Conservation (phyloP, 1,140 invertebrate genomes). For the Drosophila arizonae region DNA sequence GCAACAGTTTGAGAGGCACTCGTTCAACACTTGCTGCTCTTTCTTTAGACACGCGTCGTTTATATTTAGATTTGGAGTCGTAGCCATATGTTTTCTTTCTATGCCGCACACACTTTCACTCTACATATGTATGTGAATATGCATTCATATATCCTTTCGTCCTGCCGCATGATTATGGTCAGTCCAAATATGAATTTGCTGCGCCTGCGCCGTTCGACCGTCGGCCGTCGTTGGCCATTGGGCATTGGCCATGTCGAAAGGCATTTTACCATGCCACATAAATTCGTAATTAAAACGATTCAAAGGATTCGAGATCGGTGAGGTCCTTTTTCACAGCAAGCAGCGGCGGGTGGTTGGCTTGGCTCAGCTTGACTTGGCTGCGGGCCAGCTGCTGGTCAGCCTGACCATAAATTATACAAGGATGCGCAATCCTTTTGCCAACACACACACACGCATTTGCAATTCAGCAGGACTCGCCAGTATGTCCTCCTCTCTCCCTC, state of each 20-base stretch:
- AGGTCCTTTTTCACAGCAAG: too few relatives aligned
- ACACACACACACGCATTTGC: conserved; percentile 24
- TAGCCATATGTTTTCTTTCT: conserved; percentile 32
- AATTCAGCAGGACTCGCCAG: conserved; percentile 28
- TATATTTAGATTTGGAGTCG: conserved; percentile 6
- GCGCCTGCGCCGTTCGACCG: conserved; percentile 16
- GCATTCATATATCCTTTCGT: conserved; percentile 36
- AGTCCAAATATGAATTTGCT: conserved; percentile 43
- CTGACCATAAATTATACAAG: conserved; percentile 68
- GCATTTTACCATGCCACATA: conserved; percentile 37
- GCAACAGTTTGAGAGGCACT: conserved; percentile 2
- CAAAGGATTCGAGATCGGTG: conserved; percentile 30
- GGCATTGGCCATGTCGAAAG: conserved; percentile 15
- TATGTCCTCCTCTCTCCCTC: neutral
- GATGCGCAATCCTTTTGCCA: conserved; percentile 66
- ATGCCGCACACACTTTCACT: conserved; percentile 36
- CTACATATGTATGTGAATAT: neutral
- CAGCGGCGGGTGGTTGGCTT: conserved; percentile 29
- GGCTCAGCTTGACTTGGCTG: conserved; percentile 52
- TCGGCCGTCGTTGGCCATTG: neutral
- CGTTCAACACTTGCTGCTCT: neutral
- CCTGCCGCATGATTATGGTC: conserved; percentile 46
- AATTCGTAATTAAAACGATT: conserved; percentile 51
- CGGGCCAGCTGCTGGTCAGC: conserved; percentile 46
- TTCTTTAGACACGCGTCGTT: conserved; percentile 12